These are phyloP conservation scores for Tympanuchus pallidicinctus DNA, from an alignment of 2,113 vertebrate species.

Conservation along the genomic window DNA sequence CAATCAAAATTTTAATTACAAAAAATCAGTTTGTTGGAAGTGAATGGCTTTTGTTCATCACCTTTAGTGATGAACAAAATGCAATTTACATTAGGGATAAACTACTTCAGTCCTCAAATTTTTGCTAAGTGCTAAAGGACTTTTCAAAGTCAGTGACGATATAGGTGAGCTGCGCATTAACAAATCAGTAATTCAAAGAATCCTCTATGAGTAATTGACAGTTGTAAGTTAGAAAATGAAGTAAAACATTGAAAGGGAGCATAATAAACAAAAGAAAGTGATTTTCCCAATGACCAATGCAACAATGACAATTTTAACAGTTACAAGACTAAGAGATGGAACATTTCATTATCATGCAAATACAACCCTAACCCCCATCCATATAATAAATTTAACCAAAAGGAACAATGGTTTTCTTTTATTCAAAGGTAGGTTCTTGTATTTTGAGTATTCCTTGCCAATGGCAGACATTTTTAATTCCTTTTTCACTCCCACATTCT, in stretches of 20 bases:
- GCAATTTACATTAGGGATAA: not conserved
- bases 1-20: not conserved
- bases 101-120: not conserved
- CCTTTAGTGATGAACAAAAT: not conserved
- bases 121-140: not conserved
- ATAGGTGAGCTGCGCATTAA: not conserved
- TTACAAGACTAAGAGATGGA: not conserved
- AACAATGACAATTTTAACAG: not conserved
- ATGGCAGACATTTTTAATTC: not conserved
- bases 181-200: not conserved
- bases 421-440: not conserved
- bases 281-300: not conserved
- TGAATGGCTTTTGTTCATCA: fast-evolving
- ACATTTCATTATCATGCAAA: not conserved
- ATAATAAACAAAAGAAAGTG: not conserved
- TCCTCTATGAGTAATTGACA: not conserved
- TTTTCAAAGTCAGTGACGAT: not conserved
- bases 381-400: not conserved
- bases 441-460: not conserved
- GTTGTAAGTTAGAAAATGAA: not conserved
- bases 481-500: not conserved
- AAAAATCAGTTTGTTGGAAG: not conserved
- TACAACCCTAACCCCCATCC: not conserved
- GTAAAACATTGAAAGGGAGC: not conserved
- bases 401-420: not conserved